phyloP scores from a whole-genome alignment of 2,113 vertebrate genomes.

The Pycnonotus jocosus region DNA sequence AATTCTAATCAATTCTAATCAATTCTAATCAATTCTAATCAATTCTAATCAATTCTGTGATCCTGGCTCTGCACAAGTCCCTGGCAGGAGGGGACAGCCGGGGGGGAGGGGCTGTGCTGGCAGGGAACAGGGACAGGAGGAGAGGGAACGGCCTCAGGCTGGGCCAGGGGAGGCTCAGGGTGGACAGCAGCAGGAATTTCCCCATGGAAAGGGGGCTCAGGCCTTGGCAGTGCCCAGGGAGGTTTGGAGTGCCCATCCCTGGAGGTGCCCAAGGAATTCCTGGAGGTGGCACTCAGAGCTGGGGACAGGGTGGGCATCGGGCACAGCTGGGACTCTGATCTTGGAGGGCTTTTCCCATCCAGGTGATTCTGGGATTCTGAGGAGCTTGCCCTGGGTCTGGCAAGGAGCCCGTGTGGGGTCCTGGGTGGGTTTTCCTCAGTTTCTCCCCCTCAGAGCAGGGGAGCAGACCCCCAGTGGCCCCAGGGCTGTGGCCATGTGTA shows the following conservation, averaged over 20 bases:
- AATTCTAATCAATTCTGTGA: too few relatives aligned
- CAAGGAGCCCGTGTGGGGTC: background rate
- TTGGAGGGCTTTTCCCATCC: accelerated
- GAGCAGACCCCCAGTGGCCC: accelerated
- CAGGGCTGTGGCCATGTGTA: accelerated
- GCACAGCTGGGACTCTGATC: background rate
- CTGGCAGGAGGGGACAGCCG: background rate
- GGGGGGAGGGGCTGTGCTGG: background rate
- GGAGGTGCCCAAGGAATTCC: background rate
- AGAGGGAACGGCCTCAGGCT: background rate
- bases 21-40: too few relatives aligned
- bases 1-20: accelerated
- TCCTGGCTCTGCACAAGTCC: background rate
- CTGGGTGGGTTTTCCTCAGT: accelerated
- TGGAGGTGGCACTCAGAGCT: background rate
- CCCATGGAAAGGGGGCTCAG: background rate
- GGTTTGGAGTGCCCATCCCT: background rate
- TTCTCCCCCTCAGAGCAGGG: background rate
- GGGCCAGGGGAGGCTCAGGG: background rate
- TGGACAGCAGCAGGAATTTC: background rate
- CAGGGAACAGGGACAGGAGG: background rate
- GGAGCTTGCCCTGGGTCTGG: background rate
- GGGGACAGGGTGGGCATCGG: background rate
- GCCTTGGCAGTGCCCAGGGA: background rate
- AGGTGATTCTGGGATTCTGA: accelerated